Evolutionary conservation across 2,113 vertebrate species (phyloP), one percentile per base, ranked within the genome.

Genomic region (Engraulis encrasicolus): DNA sequence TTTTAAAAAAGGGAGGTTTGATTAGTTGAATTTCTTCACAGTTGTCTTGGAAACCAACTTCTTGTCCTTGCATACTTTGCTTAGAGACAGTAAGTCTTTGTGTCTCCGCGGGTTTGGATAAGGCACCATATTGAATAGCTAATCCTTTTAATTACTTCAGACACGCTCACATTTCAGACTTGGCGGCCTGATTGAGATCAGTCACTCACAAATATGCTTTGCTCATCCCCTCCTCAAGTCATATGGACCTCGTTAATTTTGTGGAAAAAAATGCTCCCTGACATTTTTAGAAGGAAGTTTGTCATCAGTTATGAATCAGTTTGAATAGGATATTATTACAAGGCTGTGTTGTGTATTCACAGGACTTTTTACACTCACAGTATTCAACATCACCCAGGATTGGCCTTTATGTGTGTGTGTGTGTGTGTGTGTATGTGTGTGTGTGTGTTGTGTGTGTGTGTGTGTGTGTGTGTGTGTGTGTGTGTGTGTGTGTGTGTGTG

Each of bases 21-120:
- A 85, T 85, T 85, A 82, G 77, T 79, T 85, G 36, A 37, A 82
- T 66, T 50, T 34, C 23, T 82, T 31, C 78, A 45, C 23, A 85
- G 84, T 85, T 85, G 84, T 82, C 84, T 82, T 85, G 84, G 84
- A 82, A 85, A 85, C 84, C 36, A 50, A 78, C 84, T 82, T 66
- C 58, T n/a, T 66, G 58, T 66, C 58, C 58, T 66, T 66, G 58
- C 58, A 66, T 66, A 66, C 58, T 61, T 61, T 61, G 58, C 58
- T 81, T 48, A 66, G 58, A 66, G 58, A 66, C 58, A 66, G 58
- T 66, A 66, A 66, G 58, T 27, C 58, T 31, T 66, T 66, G 58
- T 66, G 58, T 66, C 58, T 66, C 58, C 27, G 15, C 27, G 58
- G 58, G 58, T 66, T 66, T 66, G 58, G 58, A 66, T 45, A 45